Percentiles rank a stretch among this genome's conserved stretches.
phyloP scores from a whole-genome alignment of 2,797 vertebrate species.

The Hydrocynus forskahlii region DNA sequence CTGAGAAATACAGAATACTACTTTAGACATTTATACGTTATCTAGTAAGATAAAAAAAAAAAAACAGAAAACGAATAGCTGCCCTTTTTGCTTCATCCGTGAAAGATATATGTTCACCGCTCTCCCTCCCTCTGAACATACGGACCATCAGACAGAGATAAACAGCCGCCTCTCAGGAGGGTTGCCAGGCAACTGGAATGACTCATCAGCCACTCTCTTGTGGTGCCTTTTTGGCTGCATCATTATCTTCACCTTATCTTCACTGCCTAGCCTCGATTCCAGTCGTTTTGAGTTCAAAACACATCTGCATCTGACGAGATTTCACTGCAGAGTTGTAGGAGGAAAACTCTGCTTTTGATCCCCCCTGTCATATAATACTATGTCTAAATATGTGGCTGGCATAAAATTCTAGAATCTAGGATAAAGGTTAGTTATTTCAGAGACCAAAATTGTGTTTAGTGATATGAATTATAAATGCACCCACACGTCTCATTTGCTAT shows the following conservation, averaged over 20 bases:
- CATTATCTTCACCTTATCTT: conserved; percentile 31
- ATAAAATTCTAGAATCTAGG: too few species aligned
- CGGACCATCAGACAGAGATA: conserved; percentile 31
- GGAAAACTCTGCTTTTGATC: neutral
- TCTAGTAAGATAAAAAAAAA: neutral
- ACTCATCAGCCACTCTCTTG: conserved; percentile 44
- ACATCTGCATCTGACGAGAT: neutral
- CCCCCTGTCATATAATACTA: too few species aligned
- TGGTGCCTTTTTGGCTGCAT: conserved; percentile 40
- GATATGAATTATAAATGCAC: neutral
- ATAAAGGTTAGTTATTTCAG: too few species aligned
- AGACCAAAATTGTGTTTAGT: neutral
- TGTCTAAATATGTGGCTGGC: too few species aligned
- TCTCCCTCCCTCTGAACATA: conserved; percentile 13
- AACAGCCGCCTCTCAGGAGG: conserved; percentile 33
- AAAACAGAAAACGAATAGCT: neutral
- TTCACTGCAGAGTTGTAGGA: neutral
- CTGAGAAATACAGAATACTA: neutral
- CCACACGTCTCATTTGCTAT: neutral
- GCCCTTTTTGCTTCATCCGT: neutral
- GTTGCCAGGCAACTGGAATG: conserved; percentile 49
- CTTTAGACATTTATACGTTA: neutral
- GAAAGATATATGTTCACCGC: neutral
- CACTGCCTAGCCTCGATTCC: neutral
- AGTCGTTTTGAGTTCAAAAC: neutral